Evolutionary conservation across 2,113 vertebrate species (phyloP), one percentile per base, ranked within the genome.

Genomic region (Abramis brama): DNA sequence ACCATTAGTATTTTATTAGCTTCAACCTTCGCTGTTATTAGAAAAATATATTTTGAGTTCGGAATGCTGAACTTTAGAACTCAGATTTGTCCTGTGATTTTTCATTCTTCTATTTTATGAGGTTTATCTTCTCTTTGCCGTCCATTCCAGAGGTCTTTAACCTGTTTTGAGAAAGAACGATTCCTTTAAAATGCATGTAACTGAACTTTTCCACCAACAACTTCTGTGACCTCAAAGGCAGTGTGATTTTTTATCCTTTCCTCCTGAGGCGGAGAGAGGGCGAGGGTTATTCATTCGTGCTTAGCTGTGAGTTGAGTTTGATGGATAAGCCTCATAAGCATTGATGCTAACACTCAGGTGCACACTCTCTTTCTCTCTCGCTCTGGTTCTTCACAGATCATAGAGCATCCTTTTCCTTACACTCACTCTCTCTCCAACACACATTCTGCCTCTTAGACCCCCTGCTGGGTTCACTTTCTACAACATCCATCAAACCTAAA

Each of bases 311-410:
- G 59, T 82, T 88, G 87, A 88, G 82, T 88, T 88, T 88, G 87
- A 88, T 88, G 75, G 87, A 88, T 88, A 77, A 86, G 85, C 81
- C 79, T 85, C 81, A 84, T 88, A 86, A 86, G 87, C 78, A 88
- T 77, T 59, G 84, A 79, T 81, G 85, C 85, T 78, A 83, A 83
- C 85, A 84, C 85, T 88, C 68, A 88, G 84, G 87, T 86, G 75
- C 45, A 33, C 82, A 43, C 75, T 83, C 83, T 82, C 13, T 86
- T 43, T 80, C 57, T 83, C 75, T 66, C 73, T 85, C 66, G 78
- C 84, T 79, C 68, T 52, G 82, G 85, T 88, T 88, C 87, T 88
- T 88, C 85, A 88, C 87, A 88, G 87, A 86, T 88, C 87, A 88
- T 80, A 84, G 87, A 88, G 85, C 85, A 88, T 88, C 87, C 78